Evolutionary conservation across 2,888 invertebrate genomes (phyloP).

Genomic region (Drosophila putrida): DNA sequence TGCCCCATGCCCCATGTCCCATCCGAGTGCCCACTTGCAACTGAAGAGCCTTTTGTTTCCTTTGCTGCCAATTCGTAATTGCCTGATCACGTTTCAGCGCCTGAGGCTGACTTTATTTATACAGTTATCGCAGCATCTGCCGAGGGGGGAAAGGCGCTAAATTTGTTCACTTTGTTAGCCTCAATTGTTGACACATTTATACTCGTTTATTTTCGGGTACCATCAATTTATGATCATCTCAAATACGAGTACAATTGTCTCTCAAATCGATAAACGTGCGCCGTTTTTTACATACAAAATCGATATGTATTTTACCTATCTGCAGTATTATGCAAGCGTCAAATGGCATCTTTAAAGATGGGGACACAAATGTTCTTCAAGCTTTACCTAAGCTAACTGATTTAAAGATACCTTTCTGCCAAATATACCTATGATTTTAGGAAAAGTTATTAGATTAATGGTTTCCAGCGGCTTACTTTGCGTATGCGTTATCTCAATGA

Average conservation of each 20-base stretch:
- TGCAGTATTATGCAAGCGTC: background rate
- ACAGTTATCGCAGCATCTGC: conserved; percentile 34
- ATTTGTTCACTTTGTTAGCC: conserved; percentile 20
- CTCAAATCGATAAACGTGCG: conserved; percentile 50
- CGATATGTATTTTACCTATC: background rate
- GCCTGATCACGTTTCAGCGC: conserved; percentile 68
- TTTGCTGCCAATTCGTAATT: conserved; percentile 56
- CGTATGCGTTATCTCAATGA: no score
- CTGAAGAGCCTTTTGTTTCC: conserved; percentile 36
- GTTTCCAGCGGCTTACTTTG: no score
- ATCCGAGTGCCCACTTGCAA: conserved; percentile 1
- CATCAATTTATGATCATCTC: conserved; percentile 66
- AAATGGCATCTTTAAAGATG: background rate
- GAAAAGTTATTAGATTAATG: no score
- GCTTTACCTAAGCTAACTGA: background rate
- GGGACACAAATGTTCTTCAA: background rate
- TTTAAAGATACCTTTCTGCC: background rate
- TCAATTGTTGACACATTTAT: conserved; percentile 68
- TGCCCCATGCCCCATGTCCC: conserved; percentile 1
- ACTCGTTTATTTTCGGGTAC: conserved; percentile 28
- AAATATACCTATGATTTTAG: background rate
- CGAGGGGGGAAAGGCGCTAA: background rate
- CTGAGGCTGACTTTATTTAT: conserved; percentile 37
- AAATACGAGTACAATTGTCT: conserved; percentile 36
- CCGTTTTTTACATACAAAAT: background rate